Base-by-base conservation (phyloP, 2,113 vertebrate genomes). In the Mustela nigripes region DNA sequence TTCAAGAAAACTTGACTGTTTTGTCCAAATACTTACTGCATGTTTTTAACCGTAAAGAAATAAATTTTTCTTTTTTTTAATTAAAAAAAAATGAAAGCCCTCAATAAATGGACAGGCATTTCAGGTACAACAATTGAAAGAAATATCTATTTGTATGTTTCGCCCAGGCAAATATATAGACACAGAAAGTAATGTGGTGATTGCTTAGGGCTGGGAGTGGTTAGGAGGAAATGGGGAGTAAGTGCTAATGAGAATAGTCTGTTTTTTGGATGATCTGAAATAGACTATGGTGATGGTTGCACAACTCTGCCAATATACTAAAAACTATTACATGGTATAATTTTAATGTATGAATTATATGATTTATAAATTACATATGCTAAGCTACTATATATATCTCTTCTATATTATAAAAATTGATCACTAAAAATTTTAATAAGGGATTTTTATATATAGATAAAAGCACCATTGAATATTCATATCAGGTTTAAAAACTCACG, bases 41-140 rank as follows among this genome's bases (percentile, higher is more conserved):
- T 91, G 86, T 97, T 76, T 96, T 97, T 92, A 60, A 96, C 58
- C 95, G 1, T 39, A 96, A 94, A 97, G 97, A 80, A 81, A 97
- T 65, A 79, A 45, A 15, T 7, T 65, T 84, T 45, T 74, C 71
- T 28, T 31, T 48, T 48, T 67, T 58, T 58, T 95, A 94, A 89
- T 89, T 93, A 82, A 39, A 39, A 39, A 39, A 39, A 39, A 39
- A 39, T 48, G 24, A 80, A 95, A 86, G 16, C 63, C 50, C 39
- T 69, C 36, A 71, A 60, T 82, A 82, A 82, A 71, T 60, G 39
- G 5, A 91, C 7, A 80, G 45, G 26, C 11, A 19, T 82, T 71
- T 92, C 21, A 82, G 58, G 48, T 24, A 48, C 60, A 79, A 56
- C 19, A 9, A 42, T 69, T 53, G 16, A 71, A 92, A 92, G 26